Percentiles rank a stretch among this genome's conserved stretches.
Conservation (phyloP, 2,113 vertebrate species). For the Periophthalmodon schlosseri region DNA sequence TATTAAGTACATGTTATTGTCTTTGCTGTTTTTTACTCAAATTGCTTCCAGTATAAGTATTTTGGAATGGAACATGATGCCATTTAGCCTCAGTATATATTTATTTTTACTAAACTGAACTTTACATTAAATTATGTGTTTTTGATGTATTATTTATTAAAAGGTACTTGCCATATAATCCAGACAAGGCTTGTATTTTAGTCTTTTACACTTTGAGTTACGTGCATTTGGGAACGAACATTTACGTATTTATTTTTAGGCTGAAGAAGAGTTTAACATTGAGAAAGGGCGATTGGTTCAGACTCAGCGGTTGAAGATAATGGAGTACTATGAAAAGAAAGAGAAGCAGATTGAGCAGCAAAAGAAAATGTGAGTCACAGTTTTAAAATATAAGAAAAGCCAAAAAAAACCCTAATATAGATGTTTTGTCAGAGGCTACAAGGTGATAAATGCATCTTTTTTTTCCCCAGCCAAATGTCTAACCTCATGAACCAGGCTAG, state of each 20-base stretch:
- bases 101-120: background rate
- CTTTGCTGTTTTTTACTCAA: background rate
- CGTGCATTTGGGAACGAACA: background rate
- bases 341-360: slow-evolving; percentile 99
- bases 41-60: background rate
- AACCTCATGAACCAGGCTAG: slow-evolving; percentile 99
- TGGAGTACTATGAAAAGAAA: slow-evolving; percentile 99
- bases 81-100: background rate
- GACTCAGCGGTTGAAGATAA: slow-evolving; percentile 97
- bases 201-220: no score
- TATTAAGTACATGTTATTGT: background rate
- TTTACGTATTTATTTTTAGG: slow-evolving; percentile 70
- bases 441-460: slow-evolving; percentile 14
- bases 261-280: slow-evolving; percentile 99
- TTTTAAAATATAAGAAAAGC: background rate
- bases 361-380: slow-evolving; percentile 90
- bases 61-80: background rate
- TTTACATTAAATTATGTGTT: background rate
- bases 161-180: background rate
- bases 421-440: background rate
- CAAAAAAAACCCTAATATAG: slow-evolving; percentile 21
- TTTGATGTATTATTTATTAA: no score
- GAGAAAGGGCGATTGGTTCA: slow-evolving; percentile 98
- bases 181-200: background rate
- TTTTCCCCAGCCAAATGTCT: slow-evolving; percentile 89